These are phyloP conservation scores for Heteropelma amictum DNA, from an alignment of 2,888 invertebrate species.

Conservation along the genomic window DNA sequence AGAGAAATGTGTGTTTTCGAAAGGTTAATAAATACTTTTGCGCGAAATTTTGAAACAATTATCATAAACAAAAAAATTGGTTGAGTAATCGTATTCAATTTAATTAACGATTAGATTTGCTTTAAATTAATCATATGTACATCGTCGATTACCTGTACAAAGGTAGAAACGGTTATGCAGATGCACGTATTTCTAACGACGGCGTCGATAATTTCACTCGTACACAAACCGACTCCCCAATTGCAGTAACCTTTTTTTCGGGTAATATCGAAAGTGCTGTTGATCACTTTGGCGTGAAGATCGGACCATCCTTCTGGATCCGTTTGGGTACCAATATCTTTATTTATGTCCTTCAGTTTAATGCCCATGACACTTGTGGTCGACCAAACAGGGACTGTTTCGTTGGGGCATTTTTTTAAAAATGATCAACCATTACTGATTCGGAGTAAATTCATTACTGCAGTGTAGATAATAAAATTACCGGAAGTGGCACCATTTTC, in stretches of 20 bases:
- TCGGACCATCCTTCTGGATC: conserved; percentile 80
- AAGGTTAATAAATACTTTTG: not conserved
- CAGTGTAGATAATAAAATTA: conserved; percentile 51
- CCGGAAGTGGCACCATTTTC: conserved; percentile 80
- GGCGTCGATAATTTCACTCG: conserved; percentile 77
- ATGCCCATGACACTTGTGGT: conserved; percentile 81
- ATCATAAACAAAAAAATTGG: too few species aligned
- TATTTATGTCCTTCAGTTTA: conserved; percentile 78
- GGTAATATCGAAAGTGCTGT: conserved; percentile 78
- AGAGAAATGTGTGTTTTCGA: not conserved
- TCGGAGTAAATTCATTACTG: not conserved
- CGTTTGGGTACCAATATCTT: conserved; percentile 76
- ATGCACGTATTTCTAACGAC: conserved; percentile 78
- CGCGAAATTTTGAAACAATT: not conserved
- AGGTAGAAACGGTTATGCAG: conserved; percentile 79
- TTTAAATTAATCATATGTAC: not conserved
- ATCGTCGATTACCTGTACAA: conserved; percentile 75
- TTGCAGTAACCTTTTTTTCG: conserved; percentile 80
- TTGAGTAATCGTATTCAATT: too few species aligned
- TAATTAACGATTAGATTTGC: too few species aligned
- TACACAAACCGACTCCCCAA: conserved; percentile 80
- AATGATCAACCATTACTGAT: too few species aligned
- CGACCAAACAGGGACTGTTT: conserved; percentile 80
- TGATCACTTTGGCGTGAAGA: conserved; percentile 80
- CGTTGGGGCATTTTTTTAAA: not conserved